Evolutionary conservation across 1,140 invertebrate genomes (phyloP).

Genomic region (Chironomus striatipennis): DNA sequence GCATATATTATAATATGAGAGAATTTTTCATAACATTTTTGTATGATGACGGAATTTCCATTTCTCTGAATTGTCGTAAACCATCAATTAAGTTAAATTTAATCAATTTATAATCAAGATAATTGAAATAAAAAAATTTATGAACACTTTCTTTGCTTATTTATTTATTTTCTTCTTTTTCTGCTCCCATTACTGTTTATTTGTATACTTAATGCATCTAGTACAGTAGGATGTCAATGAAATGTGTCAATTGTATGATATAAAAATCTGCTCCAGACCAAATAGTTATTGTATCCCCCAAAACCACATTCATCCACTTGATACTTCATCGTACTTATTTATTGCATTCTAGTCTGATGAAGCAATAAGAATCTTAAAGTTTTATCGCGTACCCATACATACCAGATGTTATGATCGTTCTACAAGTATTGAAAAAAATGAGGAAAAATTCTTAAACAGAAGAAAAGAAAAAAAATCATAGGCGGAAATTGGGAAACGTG

Average conservation of each 20-base stretch:
- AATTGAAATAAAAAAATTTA: neutral
- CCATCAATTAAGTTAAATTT: neutral
- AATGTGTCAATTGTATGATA: too few species aligned
- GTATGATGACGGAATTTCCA: neutral
- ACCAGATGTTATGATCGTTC: neutral
- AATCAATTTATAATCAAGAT: neutral
- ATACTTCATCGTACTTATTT: neutral
- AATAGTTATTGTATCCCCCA: too few species aligned
- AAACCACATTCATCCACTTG: too few species aligned
- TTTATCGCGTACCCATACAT: neutral
- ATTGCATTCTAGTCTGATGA: neutral
- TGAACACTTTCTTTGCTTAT: slow-evolving; percentile 1
- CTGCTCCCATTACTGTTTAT: neutral
- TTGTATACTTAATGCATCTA: too few species aligned
- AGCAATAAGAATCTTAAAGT: neutral
- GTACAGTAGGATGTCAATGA: too few species aligned
- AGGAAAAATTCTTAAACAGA: neutral
- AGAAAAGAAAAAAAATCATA: too few species aligned
- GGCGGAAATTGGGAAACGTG: slow-evolving; percentile 11
- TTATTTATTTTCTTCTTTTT: neutral
- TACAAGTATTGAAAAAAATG: neutral
- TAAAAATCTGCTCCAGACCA: too few species aligned
- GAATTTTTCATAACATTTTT: neutral
- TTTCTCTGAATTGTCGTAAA: neutral
- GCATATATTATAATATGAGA: neutral